Percentiles rank a stretch among this genome's conserved stretches.
Conservation (phyloP, 2,113 vertebrate species). For the Atractosteus spatula region DNA sequence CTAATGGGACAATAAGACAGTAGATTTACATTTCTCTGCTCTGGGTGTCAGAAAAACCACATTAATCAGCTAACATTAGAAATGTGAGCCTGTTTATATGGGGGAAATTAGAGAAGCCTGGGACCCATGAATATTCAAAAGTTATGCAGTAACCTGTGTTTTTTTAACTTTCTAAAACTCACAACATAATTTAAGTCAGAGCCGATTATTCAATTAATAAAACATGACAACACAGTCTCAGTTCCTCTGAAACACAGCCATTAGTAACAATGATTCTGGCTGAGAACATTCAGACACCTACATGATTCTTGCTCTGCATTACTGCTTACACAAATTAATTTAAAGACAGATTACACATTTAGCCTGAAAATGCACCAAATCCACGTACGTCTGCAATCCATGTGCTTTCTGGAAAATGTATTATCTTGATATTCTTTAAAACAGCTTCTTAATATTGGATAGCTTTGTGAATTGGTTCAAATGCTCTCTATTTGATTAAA, state of each 20-base stretch:
- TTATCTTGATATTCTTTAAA: too few species aligned
- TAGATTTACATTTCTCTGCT: conserved; percentile 17
- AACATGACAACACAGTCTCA: neutral
- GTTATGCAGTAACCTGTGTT: neutral
- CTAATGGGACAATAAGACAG: conserved; percentile 23
- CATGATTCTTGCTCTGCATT: neutral
- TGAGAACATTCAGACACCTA: conserved; percentile 9
- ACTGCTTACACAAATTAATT: neutral
- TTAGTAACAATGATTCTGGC: conserved; percentile 11
- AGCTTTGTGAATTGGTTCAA: too few species aligned
- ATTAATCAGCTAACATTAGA: conserved; percentile 16
- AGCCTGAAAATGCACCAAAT: too few species aligned
- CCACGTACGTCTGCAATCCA: too few species aligned
- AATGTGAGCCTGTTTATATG: conserved; percentile 1
- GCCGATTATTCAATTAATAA: conserved; percentile 3
- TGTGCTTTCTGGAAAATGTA: too few species aligned
- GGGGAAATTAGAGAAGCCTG: conserved; percentile 4
- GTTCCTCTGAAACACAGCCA: neutral
- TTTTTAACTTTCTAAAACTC: conserved; percentile 2
- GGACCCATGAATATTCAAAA: conserved; percentile 10
- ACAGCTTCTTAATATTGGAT: too few species aligned
- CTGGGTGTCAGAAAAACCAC: conserved; percentile 13
- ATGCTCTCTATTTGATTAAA: too few species aligned
- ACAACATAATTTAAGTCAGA: conserved; percentile 3
- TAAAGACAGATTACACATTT: neutral